Percentiles rank a stretch among this genome's conserved stretches.
Conservation (phyloP, 1,140 invertebrate species). For the Asobara japonica region DNA sequence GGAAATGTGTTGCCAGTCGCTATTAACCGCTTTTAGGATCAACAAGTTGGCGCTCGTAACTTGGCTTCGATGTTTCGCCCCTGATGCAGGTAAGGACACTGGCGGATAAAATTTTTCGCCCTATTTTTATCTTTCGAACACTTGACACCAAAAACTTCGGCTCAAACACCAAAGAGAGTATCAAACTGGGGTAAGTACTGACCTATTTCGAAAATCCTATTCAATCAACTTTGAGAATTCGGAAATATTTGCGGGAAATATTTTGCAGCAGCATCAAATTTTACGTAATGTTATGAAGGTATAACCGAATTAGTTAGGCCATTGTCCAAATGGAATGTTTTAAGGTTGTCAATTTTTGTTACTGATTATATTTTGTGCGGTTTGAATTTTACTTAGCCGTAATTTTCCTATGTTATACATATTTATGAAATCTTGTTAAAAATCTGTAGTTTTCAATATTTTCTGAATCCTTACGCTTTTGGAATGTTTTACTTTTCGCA, state of each 20-base stretch:
- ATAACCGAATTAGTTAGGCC: not conserved
- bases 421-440: too few species aligned
- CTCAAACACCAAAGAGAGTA: not conserved
- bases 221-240: not conserved
- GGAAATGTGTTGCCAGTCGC: not conserved
- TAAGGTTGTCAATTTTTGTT: not conserved
- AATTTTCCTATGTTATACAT: too few species aligned
- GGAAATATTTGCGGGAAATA: not conserved
- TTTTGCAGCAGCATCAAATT: not conserved
- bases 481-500: too few species aligned
- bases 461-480: too few species aligned
- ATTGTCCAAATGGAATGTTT: not conserved
- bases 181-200: not conserved
- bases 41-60: conserved; percentile 32
- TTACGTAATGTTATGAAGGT: too few species aligned
- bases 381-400: too few species aligned
- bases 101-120: not conserved
- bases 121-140: not conserved
- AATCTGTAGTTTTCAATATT: too few species aligned
- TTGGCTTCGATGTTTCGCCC: not conserved
- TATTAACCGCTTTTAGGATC: conserved; percentile 14
- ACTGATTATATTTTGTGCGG: too few species aligned
- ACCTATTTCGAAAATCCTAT: not conserved
- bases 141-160: conserved; percentile 2
- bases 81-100: conserved; percentile 13